These are phyloP conservation scores for Salvelinus sp. DNA, from an alignment of 2,113 vertebrate genomes.

Conservation along the genomic window DNA sequence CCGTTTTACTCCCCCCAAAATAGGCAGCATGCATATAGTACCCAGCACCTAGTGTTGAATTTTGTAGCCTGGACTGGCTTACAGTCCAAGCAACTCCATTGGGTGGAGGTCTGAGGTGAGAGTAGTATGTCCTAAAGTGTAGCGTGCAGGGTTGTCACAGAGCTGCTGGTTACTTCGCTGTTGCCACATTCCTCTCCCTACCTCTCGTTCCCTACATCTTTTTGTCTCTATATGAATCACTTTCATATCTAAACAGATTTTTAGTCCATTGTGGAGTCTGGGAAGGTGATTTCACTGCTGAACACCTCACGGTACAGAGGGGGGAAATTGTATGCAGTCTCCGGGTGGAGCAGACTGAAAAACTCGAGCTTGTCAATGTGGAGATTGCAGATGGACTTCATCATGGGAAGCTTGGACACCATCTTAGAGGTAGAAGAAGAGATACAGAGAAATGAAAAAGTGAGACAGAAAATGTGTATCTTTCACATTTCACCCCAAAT, in stretches of 20 bases:
- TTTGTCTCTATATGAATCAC: conserved; percentile 35
- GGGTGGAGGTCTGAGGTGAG: conserved; percentile 52
- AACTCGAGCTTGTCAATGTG: conserved; percentile 91
- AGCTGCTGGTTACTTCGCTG: conserved; percentile 63
- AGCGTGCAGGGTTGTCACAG: conserved; percentile 74
- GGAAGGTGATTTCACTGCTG: conserved; percentile 83
- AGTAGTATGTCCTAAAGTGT: conserved; percentile 67
- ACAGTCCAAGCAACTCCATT: conserved; percentile 38
- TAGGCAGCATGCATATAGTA: conserved; percentile 47
- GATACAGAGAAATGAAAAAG: conserved; percentile 5
- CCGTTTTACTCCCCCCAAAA: conserved; percentile 29
- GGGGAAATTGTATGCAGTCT: conserved; percentile 84
- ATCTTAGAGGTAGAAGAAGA: conserved; percentile 69
- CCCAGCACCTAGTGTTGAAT: conserved; percentile 37
- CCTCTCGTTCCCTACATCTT: conserved; percentile 14
- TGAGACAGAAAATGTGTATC: not conserved
- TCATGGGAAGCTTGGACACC: conserved; percentile 83
- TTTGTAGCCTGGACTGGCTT: conserved; percentile 40
- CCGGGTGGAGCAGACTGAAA: conserved; percentile 86
- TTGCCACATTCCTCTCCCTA: conserved; percentile 18
- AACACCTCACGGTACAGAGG: conserved; percentile 90
- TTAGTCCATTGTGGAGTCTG: conserved; percentile 82
- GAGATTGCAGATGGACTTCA: conserved; percentile 90
- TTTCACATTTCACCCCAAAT: not conserved
- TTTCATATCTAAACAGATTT: conserved; percentile 1